Conservation (phyloP, 2,888 invertebrate species). For the Clostera curtula region DNA sequence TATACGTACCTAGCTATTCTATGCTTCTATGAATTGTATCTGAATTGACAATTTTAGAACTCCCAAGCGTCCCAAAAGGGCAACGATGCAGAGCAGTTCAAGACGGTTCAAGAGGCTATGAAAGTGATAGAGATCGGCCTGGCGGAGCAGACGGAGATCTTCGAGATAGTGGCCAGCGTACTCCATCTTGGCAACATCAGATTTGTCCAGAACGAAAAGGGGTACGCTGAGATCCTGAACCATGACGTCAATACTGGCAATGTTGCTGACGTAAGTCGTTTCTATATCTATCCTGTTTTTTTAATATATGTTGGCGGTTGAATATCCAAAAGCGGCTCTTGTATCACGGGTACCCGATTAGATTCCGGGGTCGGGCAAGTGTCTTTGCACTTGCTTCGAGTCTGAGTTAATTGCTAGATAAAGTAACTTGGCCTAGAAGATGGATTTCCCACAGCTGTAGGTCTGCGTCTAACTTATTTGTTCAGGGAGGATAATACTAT, state of each 20-base stretch:
- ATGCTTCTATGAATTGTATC: too few species aligned
- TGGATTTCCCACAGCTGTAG: too few species aligned
- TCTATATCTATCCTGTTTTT: neutral
- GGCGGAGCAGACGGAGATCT: constrained; percentile 83
- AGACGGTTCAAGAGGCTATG: constrained; percentile 82
- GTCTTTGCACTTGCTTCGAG: too few species aligned
- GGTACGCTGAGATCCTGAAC: constrained; percentile 79
- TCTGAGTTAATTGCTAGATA: too few species aligned
- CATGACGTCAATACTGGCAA: constrained; percentile 73
- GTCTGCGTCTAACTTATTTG: too few species aligned
- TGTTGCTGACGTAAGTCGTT: constrained; percentile 78
- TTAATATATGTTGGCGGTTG: too few species aligned
- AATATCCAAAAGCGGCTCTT: too few species aligned
- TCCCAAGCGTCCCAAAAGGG: constrained; percentile 43
- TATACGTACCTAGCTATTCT: too few species aligned
- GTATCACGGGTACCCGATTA: too few species aligned
- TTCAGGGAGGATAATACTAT: too few species aligned
- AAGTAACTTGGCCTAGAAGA: too few species aligned
- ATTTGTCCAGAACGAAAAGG: constrained; percentile 82
- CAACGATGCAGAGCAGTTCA: constrained; percentile 80
- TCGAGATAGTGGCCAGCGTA: constrained; percentile 87
- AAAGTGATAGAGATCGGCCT: constrained; percentile 83
- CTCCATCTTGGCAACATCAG: constrained; percentile 91
- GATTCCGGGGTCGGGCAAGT: too few species aligned
- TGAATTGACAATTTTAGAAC: constrained; percentile 30